These are phyloP conservation scores for Chaetura pelagica DNA, from an alignment of 2,113 vertebrate genomes.

Conservation along the genomic window DNA sequence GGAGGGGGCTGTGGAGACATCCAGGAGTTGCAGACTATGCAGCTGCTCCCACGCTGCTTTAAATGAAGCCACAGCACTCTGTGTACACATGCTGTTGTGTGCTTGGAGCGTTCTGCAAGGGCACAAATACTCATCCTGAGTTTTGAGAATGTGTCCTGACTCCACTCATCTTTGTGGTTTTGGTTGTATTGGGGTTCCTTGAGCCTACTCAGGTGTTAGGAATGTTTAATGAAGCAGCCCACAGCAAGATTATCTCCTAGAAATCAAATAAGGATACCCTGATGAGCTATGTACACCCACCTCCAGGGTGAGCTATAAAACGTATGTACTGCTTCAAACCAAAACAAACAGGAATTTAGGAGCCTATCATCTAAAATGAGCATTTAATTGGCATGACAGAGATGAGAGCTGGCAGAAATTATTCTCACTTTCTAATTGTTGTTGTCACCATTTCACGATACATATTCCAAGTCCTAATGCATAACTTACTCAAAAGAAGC, in stretches of 20 bases:
- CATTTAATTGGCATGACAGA: not conserved
- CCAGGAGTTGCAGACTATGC: not conserved
- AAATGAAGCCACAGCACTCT: not conserved
- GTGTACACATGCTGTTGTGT: fast-evolving
- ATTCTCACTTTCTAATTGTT: not conserved
- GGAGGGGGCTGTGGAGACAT: not conserved
- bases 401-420: not conserved
- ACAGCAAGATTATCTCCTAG: not conserved
- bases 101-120: not conserved
- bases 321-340: not conserved
- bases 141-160: not conserved
- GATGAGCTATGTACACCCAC: not conserved
- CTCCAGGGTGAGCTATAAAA: not conserved
- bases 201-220: not conserved
- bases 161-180: not conserved
- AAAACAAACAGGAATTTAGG: not conserved
- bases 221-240: not conserved
- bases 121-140: not conserved
- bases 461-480: not conserved
- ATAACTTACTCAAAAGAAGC: not conserved
- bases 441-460: not conserved
- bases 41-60: not conserved
- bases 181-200: not conserved
- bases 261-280: not conserved
- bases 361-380: not conserved